phyloP scores from a whole-genome alignment of 2,888 invertebrate genomes.

The Tinea pellionella region DNA sequence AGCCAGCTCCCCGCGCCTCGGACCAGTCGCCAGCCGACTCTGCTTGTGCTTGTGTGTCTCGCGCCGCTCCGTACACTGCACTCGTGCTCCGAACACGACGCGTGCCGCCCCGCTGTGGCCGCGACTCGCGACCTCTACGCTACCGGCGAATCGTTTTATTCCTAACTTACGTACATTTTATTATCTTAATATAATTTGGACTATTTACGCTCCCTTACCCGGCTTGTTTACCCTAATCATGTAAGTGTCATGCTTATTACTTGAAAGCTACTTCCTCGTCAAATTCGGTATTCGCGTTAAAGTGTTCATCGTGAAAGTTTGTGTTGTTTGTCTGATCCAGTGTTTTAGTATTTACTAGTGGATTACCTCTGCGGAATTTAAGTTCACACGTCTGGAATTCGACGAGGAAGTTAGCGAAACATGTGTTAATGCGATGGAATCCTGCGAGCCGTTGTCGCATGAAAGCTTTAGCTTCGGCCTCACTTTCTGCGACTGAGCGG shows the following conservation, averaged over 20 bases:
- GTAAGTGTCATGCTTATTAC: slow-evolving; percentile 66
- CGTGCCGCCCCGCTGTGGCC: slow-evolving; percentile 69
- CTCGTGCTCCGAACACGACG: slow-evolving; percentile 68
- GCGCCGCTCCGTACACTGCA: slow-evolving; percentile 69
- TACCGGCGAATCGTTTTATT: slow-evolving; percentile 64
- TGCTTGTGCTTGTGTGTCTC: slow-evolving; percentile 69
- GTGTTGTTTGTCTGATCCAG: slow-evolving; percentile 27
- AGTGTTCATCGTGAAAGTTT: slow-evolving; percentile 60
- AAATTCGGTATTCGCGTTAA: slow-evolving; percentile 61
- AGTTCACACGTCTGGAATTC: slow-evolving; percentile 59
- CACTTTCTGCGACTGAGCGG: slow-evolving; percentile 19
- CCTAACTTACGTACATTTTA: slow-evolving; percentile 63
- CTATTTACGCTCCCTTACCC: slow-evolving; percentile 61
- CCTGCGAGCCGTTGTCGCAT: slow-evolving; percentile 20
- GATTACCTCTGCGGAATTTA: slow-evolving; percentile 22
- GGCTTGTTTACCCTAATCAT: slow-evolving; percentile 67
- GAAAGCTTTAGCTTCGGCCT: slow-evolving; percentile 29
- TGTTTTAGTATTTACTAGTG: slow-evolving; percentile 41
- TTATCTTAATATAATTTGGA: slow-evolving; percentile 55
- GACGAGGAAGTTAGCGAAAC: slow-evolving; percentile 40
- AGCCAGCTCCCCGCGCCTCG: slow-evolving; percentile 40
- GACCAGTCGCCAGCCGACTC: slow-evolving; percentile 72
- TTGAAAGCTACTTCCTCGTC: slow-evolving; percentile 47
- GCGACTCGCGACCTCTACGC: slow-evolving; percentile 65
- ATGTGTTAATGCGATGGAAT: slow-evolving; percentile 15